A percentile compares a stretch with the other conserved stretches of the same genome.
Evolutionary conservation across 2,888 invertebrate genomes (phyloP).

Genomic region (Acrobasis consociella): DNA sequence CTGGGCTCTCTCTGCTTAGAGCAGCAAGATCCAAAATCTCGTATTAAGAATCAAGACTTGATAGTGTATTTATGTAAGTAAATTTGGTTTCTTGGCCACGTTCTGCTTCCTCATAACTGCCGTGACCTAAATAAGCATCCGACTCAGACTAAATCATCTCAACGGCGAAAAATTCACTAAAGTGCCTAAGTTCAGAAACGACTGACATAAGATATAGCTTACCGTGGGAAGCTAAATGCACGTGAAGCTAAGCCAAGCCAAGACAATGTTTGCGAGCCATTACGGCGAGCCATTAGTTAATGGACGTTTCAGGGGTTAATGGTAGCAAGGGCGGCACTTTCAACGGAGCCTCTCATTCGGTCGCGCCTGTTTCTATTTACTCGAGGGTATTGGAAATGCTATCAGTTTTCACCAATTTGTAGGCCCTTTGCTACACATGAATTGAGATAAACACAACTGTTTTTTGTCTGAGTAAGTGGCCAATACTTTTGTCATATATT

Average conservation of each 20-base stretch:
- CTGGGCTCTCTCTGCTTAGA: too few species aligned
- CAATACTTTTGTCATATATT: too few species aligned
- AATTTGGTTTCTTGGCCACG: too few species aligned
- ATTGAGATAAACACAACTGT: too few species aligned
- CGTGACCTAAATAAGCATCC: slow-evolving; percentile 13
- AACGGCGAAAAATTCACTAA: slow-evolving; percentile 13
- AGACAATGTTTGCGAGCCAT: slow-evolving; percentile 60
- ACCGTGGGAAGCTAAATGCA: slow-evolving; percentile 41
- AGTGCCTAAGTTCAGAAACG: slow-evolving; percentile 5
- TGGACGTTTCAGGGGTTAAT: slow-evolving; percentile 59
- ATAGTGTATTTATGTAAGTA: too few species aligned
- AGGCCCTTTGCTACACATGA: too few species aligned
- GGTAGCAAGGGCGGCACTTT: slow-evolving; percentile 49
- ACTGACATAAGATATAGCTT: slow-evolving; percentile 34
- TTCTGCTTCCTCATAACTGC: background rate
- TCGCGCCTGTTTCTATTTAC: slow-evolving; percentile 22
- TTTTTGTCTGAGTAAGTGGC: too few species aligned
- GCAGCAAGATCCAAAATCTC: too few species aligned
- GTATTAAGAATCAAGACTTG: too few species aligned
- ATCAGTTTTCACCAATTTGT: slow-evolving; percentile 25
- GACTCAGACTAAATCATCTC: slow-evolving; percentile 1
- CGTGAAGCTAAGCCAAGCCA: slow-evolving; percentile 45
- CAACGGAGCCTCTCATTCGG: slow-evolving; percentile 31
- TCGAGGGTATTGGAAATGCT: slow-evolving; percentile 22
- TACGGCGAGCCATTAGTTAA: slow-evolving; percentile 66